Percentiles rank a stretch among this genome's conserved stretches.
Evolutionary conservation across 2,113 vertebrate species (phyloP).

Genomic region (Ovibos moschatus): DNA sequence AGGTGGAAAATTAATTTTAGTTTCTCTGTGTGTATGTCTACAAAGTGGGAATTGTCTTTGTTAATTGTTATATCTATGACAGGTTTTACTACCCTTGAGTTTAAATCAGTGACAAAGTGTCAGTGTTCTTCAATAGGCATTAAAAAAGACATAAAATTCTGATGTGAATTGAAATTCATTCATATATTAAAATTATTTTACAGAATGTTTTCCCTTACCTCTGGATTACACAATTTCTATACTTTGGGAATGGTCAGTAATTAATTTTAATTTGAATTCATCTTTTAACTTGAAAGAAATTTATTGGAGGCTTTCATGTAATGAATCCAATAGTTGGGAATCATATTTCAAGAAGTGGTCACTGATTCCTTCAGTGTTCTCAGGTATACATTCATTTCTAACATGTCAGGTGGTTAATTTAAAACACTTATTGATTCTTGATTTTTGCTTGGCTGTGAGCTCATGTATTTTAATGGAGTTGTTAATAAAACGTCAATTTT

Average conservation of each 20-base stretch:
- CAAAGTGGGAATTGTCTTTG: not conserved
- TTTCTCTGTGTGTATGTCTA: not conserved
- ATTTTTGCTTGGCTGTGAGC: conserved; percentile 51
- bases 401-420: conserved; percentile 54
- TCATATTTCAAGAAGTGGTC: not conserved
- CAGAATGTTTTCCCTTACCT: not conserved
- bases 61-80: not conserved
- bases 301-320: not conserved
- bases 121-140: not conserved
- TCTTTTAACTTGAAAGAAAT: not conserved
- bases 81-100: not conserved
- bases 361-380: not conserved
- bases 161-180: not conserved
- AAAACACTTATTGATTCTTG: conserved; percentile 58
- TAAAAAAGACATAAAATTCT: not conserved
- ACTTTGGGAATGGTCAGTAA: not conserved
- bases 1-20: not conserved
- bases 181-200: not conserved
- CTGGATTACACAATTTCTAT: not conserved
- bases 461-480: conserved; percentile 66
- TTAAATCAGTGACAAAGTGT: not conserved
- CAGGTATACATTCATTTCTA: conserved; percentile 32
- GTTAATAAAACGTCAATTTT: conserved; percentile 71
- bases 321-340: not conserved
- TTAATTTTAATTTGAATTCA: not conserved